phyloP scores from a whole-genome alignment of 2,888 invertebrate genomes.

The Ligdia adustata region DNA sequence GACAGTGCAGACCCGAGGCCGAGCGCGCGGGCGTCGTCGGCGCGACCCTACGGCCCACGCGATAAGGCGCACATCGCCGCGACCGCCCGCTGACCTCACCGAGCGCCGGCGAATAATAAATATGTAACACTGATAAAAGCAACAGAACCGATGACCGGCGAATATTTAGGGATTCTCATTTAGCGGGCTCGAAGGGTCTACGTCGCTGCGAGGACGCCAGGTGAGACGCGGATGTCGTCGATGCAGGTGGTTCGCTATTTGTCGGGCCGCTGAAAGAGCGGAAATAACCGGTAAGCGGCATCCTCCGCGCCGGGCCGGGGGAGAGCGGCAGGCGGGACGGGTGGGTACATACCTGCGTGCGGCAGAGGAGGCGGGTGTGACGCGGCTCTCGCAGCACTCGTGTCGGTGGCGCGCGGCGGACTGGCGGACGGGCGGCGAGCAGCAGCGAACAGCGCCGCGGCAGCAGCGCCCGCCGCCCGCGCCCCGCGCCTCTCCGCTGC shows the following conservation, averaged over 20 bases:
- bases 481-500: constrained; percentile 68
- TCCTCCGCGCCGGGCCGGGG: constrained; percentile 24
- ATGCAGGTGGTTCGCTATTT: constrained; percentile 56
- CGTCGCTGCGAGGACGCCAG: constrained; percentile 46
- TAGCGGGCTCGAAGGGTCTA: constrained; percentile 34
- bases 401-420: constrained; percentile 80
- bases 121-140: constrained; percentile 82
- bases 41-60: constrained; percentile 72
- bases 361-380: constrained; percentile 54
- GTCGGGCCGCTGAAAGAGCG: constrained; percentile 43
- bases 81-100: constrained; percentile 77
- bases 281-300: constrained; percentile 41
- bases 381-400: constrained; percentile 69
- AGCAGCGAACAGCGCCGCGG: constrained; percentile 63
- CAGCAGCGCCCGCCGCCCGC: constrained; percentile 70
- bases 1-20: constrained; percentile 69
- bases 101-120: constrained; percentile 80
- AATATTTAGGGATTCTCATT: constrained; percentile 74
- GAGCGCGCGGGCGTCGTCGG: constrained; percentile 56
- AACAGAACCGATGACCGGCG: constrained; percentile 79
- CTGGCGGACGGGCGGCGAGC: constrained; percentile 67
- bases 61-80: constrained; percentile 76
- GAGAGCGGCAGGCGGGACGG: constrained; percentile 48
- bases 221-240: constrained; percentile 48
- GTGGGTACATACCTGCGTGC: constrained; percentile 71